phyloP scores from a whole-genome alignment of 2,888 invertebrate species.

The Trachelus troglodyta region DNA sequence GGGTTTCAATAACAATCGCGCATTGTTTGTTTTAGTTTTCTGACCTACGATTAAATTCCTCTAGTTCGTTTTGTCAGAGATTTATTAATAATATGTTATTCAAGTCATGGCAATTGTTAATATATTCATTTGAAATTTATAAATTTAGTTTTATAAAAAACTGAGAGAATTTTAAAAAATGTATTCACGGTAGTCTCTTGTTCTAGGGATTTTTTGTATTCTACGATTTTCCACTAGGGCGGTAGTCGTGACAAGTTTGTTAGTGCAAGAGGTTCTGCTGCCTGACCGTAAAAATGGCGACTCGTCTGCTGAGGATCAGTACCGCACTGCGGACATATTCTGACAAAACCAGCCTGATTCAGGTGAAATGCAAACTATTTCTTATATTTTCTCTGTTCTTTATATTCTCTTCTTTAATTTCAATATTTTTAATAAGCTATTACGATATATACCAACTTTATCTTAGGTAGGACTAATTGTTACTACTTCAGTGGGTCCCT shows the following conservation, averaged over 20 bases:
- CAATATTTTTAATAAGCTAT: not conserved
- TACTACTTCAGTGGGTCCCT: conserved; percentile 21
- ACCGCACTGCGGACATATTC: conserved; percentile 57
- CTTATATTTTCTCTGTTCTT: conserved; percentile 2
- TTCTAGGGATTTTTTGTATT: not conserved
- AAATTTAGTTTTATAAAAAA: not conserved
- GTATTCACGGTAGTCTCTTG: not conserved
- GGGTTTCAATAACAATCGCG: not conserved
- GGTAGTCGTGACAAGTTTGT: not conserved
- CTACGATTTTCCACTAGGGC: not conserved
- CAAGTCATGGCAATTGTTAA: not conserved
- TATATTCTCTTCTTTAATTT: not conserved
- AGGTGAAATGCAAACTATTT: conserved; percentile 45
- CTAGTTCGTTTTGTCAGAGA: not conserved
- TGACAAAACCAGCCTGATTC: conserved; percentile 56
- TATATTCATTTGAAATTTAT: not conserved
- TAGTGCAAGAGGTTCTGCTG: not conserved
- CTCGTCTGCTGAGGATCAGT: conserved; percentile 61
- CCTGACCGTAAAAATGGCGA: conserved; percentile 59
- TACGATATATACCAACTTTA: not conserved
- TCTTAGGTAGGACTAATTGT: not conserved
- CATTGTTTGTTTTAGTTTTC: not conserved
- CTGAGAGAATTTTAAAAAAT: not conserved
- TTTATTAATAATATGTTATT: not conserved
- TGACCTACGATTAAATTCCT: not conserved